These are phyloP conservation scores for Xestoiulus laeticollis DNA, from an alignment of 2,888 invertebrate species.

Conservation along the genomic window DNA sequence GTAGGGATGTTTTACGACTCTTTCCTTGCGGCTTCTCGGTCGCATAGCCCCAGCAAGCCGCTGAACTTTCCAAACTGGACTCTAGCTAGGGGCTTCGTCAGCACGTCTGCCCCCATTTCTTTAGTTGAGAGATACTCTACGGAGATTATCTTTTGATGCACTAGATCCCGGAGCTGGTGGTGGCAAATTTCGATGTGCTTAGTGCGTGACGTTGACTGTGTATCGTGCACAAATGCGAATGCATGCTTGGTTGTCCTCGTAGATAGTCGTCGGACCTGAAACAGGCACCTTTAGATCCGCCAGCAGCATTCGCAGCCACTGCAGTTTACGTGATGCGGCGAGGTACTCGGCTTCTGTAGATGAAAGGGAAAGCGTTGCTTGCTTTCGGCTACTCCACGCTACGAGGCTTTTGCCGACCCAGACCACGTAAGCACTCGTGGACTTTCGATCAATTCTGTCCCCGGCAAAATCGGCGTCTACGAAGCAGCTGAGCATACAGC, in stretches of 20 bases:
- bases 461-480: constrained; percentile 15
- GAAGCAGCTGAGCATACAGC: not conserved
- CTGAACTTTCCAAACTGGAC: not conserved
- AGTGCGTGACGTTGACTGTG: not conserved
- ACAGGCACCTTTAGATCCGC: not conserved
- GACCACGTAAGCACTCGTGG: not conserved
- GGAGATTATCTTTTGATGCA: not conserved
- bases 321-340: not conserved
- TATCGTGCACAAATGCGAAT: not conserved
- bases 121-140: not conserved
- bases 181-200: not conserved
- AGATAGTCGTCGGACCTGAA: not conserved
- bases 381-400: not conserved
- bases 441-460: not conserved
- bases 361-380: not conserved
- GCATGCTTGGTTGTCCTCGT: not conserved
- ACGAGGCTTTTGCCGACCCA: not conserved
- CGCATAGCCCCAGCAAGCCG: not conserved
- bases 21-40: not conserved
- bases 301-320: constrained; percentile 24
- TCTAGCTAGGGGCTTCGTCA: not conserved
- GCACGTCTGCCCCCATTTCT: not conserved
- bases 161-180: constrained; percentile 27
- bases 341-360: not conserved
- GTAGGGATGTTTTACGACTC: not conserved